A percentile compares a stretch with the other conserved stretches of the same genome.
Evolutionary conservation across 2,797 vertebrate species (phyloP).

Genomic region (Okamejei kenojei): DNA sequence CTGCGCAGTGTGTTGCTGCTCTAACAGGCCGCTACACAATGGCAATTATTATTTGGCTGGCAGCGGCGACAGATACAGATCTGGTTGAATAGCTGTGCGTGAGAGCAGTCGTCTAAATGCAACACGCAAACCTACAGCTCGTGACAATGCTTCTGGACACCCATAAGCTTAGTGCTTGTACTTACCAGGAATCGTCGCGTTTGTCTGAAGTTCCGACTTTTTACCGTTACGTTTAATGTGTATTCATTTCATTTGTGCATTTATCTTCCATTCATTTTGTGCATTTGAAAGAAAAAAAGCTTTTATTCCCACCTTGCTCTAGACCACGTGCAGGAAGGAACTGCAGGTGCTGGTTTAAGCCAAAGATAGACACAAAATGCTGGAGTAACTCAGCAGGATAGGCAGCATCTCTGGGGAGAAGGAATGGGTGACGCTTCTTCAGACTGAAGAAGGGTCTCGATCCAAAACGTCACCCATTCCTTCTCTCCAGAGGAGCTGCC

Average conservation of each 20-base stretch:
- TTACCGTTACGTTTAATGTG: not conserved
- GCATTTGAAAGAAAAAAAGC: too few species aligned
- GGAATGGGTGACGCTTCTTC: too few species aligned
- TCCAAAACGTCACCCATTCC: too few species aligned
- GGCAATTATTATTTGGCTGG: not conserved
- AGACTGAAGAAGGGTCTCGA: too few species aligned
- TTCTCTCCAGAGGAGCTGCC: too few species aligned
- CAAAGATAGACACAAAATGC: too few species aligned
- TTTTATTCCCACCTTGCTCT: too few species aligned
- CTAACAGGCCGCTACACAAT: not conserved
- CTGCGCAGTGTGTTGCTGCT: not conserved
- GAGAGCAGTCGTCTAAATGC: not conserved
- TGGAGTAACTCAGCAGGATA: too few species aligned
- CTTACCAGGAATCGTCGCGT: not conserved
- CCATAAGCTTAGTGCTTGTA: not conserved
- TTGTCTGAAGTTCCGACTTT: not conserved
- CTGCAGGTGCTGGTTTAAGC: too few species aligned
- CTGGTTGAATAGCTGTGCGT: not conserved
- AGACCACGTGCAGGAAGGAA: too few species aligned
- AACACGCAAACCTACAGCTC: not conserved
- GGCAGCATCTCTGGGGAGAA: too few species aligned
- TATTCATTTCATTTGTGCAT: not conserved
- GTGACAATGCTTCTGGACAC: not conserved
- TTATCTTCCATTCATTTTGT: not conserved
- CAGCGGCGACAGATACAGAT: not conserved